Percentiles rank a stretch among this genome's conserved stretches.
Evolutionary conservation across 2,113 vertebrate genomes (phyloP).

Genomic region (Thoracochromis brauschi): DNA sequence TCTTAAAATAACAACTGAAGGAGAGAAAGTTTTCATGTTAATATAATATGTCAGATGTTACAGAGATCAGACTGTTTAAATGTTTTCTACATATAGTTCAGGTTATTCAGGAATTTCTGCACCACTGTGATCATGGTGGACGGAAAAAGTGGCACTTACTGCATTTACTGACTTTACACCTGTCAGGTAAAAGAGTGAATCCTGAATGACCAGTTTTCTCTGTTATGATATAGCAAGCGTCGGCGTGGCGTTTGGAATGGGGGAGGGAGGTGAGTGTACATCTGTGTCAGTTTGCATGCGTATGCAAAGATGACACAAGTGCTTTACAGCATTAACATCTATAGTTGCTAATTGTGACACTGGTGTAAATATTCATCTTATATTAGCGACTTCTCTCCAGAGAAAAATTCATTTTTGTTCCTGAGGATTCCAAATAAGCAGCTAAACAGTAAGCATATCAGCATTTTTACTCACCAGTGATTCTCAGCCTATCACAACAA

Average conservation of each 20-base stretch:
- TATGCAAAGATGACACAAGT: background rate
- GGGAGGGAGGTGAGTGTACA: background rate
- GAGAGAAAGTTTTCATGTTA: rapidly evolving
- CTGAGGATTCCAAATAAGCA: background rate
- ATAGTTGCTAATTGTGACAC: background rate
- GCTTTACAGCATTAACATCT: background rate
- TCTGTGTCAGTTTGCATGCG: rapidly evolving
- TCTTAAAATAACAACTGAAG: background rate
- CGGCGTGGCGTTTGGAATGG: background rate
- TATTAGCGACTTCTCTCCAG: background rate
- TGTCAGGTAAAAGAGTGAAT: background rate
- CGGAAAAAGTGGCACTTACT: background rate
- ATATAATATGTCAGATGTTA: background rate
- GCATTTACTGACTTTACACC: background rate
- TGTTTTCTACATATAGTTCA: background rate
- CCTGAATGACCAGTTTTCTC: background rate
- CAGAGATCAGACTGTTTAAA: background rate
- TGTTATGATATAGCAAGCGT: background rate
- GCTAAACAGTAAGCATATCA: background rate
- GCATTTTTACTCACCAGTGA: background rate
- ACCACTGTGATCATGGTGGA: background rate
- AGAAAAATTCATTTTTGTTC: background rate
- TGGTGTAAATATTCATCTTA: background rate
- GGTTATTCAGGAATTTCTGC: background rate
- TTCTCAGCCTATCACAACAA: background rate